Evolutionary conservation across 2,888 invertebrate genomes (phyloP).

Genomic region (Troides aeacus): DNA sequence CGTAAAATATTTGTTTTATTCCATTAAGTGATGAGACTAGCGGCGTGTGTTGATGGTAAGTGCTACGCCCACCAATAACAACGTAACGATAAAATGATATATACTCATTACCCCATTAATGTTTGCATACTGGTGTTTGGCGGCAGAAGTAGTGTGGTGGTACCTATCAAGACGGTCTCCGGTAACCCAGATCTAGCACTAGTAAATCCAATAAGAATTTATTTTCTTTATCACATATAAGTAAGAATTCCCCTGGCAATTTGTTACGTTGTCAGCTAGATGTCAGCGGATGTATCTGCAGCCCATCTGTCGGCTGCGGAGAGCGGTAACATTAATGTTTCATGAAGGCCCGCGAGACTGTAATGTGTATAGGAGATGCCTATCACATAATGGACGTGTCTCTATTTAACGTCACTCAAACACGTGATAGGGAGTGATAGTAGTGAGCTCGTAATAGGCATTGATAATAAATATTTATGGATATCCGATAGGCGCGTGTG

Average conservation of each 20-base stretch:
- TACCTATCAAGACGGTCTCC: too few relatives aligned
- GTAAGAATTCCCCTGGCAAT: conserved; percentile 39
- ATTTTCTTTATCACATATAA: conserved; percentile 32
- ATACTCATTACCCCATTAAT: too few relatives aligned
- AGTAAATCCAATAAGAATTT: neutral
- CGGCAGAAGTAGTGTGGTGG: too few relatives aligned
- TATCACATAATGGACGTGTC: conserved; percentile 76
- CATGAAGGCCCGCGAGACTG: conserved; percentile 54
- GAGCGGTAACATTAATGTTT: conserved; percentile 68
- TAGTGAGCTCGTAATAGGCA: conserved; percentile 2
- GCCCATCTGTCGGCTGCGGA: conserved; percentile 63
- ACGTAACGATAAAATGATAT: too few relatives aligned
- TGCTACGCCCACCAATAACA: too few relatives aligned
- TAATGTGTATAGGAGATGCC: conserved; percentile 56
- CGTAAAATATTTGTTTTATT: too few relatives aligned
- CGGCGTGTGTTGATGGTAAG: too few relatives aligned
- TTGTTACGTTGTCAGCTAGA: conserved; percentile 40
- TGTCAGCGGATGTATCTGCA: conserved; percentile 58
- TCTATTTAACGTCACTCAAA: conserved; percentile 61
- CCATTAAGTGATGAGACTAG: too few relatives aligned
- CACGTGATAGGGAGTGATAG: conserved; percentile 38
- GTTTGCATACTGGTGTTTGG: too few relatives aligned
- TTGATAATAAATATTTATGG: conserved; percentile 30
- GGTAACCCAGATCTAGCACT: too few relatives aligned
- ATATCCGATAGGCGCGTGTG: conserved; percentile 11